Percentiles rank a stretch among this genome's conserved stretches.
Evolutionary conservation across 2,797 vertebrate species (phyloP).

Genomic region (Morus bassanus): DNA sequence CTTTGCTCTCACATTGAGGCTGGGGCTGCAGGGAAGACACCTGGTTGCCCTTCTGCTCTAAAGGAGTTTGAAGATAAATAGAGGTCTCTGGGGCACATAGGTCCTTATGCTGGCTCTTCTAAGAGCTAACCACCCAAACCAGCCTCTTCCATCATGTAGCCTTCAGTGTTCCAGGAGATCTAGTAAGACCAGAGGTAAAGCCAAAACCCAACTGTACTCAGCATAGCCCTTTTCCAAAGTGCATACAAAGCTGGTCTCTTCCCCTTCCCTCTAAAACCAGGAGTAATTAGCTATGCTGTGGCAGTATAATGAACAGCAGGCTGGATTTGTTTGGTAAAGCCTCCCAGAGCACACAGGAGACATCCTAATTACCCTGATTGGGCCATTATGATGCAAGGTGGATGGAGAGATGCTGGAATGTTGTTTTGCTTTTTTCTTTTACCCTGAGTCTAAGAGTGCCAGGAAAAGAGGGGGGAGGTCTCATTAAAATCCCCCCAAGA

Average conservation of each 20-base stretch:
- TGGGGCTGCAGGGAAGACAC: background rate
- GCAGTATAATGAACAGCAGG: background rate
- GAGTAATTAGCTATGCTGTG: conserved; percentile 21
- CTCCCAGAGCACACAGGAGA: conserved; percentile 14
- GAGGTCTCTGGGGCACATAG: fast-evolving
- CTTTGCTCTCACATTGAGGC: background rate
- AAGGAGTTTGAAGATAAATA: background rate
- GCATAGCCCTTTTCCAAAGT: background rate
- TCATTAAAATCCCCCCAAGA: conserved; percentile 43
- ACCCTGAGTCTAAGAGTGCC: background rate
- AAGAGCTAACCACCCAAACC: background rate
- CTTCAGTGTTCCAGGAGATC: background rate
- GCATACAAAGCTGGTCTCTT: background rate
- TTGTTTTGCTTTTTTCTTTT: background rate
- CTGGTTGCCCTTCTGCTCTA: background rate
- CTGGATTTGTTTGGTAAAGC: conserved; percentile 13
- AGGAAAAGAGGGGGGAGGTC: background rate
- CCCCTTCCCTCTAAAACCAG: background rate
- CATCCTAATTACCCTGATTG: conserved; percentile 54
- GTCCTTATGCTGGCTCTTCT: background rate
- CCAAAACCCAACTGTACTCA: background rate
- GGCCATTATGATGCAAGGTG: conserved; percentile 19
- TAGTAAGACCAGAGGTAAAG: background rate
- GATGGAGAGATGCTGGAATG: conserved; percentile 34
- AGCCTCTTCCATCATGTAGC: background rate